Evolutionary conservation across 1,140 invertebrate genomes (phyloP).

Genomic region (Euglossa dilemma): DNA sequence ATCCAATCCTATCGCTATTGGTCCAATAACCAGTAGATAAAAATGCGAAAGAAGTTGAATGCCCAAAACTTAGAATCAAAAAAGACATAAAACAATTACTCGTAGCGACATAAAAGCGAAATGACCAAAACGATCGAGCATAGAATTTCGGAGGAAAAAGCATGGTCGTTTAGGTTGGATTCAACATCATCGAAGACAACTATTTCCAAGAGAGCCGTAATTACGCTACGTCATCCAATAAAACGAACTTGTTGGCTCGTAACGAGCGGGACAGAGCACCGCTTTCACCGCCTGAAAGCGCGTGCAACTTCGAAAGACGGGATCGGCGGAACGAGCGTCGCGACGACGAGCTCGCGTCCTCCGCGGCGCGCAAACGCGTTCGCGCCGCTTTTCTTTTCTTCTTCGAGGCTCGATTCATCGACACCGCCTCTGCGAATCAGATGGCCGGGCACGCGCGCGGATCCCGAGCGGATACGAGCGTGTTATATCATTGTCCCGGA

Average conservation of each 20-base stretch:
- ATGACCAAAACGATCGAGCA: no score
- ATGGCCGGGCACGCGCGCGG: neutral
- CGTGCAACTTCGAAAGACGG: neutral
- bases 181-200: no score
- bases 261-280: neutral
- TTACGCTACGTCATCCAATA: neutral
- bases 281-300: neutral
- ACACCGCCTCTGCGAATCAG: neutral
- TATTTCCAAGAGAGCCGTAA: neutral
- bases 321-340: neutral
- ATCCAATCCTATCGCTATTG: no score
- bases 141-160: no score
- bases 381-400: neutral
- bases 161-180: no score
- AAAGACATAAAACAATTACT: no score
- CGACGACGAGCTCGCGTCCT: neutral
- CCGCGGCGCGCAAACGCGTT: neutral
- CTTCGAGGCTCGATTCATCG: neutral
- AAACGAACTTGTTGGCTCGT: neutral
- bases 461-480: neutral
- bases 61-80: no score
- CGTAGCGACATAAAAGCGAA: no score
- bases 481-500: conserved; percentile 61
- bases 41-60: no score
- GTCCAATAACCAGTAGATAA: no score